These are phyloP conservation scores for Pollenia amentaria DNA, from an alignment of 2,888 invertebrate species.

Conservation along the genomic window DNA sequence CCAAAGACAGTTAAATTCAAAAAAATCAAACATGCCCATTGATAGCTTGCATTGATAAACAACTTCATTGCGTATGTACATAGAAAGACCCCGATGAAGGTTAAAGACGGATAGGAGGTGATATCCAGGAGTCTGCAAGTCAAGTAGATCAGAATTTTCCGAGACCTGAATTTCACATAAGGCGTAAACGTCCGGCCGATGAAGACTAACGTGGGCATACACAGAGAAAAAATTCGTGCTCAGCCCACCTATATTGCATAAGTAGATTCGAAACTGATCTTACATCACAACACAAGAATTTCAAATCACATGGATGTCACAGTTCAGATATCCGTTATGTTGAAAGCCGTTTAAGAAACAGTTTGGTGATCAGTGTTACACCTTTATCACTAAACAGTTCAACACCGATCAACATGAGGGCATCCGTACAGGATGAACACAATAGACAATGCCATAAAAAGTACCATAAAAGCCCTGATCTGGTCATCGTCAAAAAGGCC, in stretches of 20 bases:
- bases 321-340: background rate
- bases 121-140: background rate
- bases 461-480: conserved; percentile 1
- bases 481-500: too few relatives aligned
- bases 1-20: background rate
- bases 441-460: too few relatives aligned
- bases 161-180: background rate
- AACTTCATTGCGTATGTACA: background rate
- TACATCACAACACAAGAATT: background rate
- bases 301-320: background rate
- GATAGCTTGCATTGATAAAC: background rate
- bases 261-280: background rate
- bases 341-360: background rate
- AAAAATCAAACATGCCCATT: too few relatives aligned
- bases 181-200: background rate
- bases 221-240: too few relatives aligned
- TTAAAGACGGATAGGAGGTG: background rate
- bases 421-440: too few relatives aligned
- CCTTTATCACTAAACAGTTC: background rate
- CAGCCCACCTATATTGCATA: background rate
- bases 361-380: too few relatives aligned
- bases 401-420: background rate
- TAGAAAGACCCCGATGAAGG: background rate
- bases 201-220: background rate
- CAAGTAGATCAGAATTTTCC: background rate